Evolutionary conservation across 2,113 vertebrate species (phyloP).

Genomic region (Oreochromis niloticus): DNA sequence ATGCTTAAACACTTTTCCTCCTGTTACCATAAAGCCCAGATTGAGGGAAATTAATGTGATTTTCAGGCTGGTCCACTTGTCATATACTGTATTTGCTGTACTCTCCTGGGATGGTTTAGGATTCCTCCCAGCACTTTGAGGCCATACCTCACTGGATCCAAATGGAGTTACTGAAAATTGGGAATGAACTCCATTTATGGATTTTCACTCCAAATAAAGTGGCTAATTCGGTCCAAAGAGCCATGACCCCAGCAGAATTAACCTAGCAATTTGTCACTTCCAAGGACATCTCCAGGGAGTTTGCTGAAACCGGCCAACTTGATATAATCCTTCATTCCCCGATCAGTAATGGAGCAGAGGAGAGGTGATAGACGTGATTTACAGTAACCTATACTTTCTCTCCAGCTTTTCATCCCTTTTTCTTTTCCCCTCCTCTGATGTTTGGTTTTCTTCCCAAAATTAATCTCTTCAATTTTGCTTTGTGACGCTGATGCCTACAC

Average conservation of each 20-base stretch:
- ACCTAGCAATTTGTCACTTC: slow-evolving; percentile 57
- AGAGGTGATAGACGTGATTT: slow-evolving; percentile 25
- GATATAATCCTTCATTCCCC: slow-evolving; percentile 40
- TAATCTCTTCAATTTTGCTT: background rate
- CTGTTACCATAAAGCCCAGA: background rate
- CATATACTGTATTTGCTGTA: background rate
- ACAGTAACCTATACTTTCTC: background rate
- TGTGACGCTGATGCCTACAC: background rate
- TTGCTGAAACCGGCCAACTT: slow-evolving; percentile 43
- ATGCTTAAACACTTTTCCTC: background rate
- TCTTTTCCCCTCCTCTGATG: background rate
- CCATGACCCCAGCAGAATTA: slow-evolving; percentile 55
- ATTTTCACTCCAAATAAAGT: slow-evolving; percentile 63
- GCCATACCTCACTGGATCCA: slow-evolving; percentile 35
- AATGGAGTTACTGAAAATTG: slow-evolving; percentile 2
- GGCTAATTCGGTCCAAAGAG: slow-evolving; percentile 42
- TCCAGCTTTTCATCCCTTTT: background rate
- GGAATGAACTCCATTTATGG: slow-evolving; percentile 57
- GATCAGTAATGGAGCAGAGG: slow-evolving; percentile 24
- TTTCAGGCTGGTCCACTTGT: background rate
- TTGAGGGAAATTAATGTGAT: slow-evolving; percentile 26
- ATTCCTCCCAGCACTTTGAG: slow-evolving; percentile 4
- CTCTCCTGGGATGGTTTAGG: background rate
- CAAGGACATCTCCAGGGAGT: slow-evolving; percentile 49
- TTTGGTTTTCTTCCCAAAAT: background rate